Percentiles rank a stretch among this genome's conserved stretches.
Evolutionary conservation across 2,797 vertebrate genomes (phyloP).

Genomic region (Erpetoichthys calabaricus): DNA sequence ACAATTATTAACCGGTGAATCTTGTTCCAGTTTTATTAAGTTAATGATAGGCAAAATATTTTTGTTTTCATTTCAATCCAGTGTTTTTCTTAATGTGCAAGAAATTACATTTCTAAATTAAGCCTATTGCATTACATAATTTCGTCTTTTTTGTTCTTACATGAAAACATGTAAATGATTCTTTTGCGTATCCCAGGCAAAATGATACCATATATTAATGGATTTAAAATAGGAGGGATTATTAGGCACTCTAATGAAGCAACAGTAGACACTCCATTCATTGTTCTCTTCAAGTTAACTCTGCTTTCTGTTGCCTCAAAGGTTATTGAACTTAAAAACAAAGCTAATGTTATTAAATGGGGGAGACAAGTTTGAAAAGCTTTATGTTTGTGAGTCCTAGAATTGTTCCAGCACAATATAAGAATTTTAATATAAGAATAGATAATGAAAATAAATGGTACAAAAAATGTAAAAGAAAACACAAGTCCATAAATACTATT

Average conservation of each 20-base stretch:
- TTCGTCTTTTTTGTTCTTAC: not conserved
- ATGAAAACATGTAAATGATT: too few relatives aligned
- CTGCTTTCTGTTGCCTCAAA: conserved; percentile 32
- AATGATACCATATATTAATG: conserved; percentile 28
- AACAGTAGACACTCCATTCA: conserved; percentile 16
- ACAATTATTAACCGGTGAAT: too few relatives aligned
- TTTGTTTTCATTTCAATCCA: too few relatives aligned
- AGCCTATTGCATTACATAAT: not conserved
- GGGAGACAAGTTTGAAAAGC: conserved; percentile 33
- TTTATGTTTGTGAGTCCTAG: conserved; percentile 18
- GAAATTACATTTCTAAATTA: not conserved
- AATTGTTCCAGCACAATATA: conserved; percentile 23
- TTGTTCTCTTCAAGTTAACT: conserved; percentile 24
- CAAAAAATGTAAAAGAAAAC: conserved; percentile 5
- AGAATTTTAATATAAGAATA: conserved; percentile 32
- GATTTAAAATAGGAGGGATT: conserved; percentile 26
- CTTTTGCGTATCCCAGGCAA: not conserved
- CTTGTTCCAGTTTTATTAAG: too few relatives aligned
- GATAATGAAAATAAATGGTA: conserved; percentile 23
- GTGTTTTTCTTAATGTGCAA: too few relatives aligned
- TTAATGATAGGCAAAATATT: too few relatives aligned
- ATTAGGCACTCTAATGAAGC: conserved; percentile 32
- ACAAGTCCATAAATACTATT: conserved; percentile 25
- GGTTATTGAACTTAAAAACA: conserved; percentile 21
- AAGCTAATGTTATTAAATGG: conserved; percentile 27